Base-by-base conservation (phyloP, 1,140 invertebrate species). In the Platyscapa corneri region DNA sequence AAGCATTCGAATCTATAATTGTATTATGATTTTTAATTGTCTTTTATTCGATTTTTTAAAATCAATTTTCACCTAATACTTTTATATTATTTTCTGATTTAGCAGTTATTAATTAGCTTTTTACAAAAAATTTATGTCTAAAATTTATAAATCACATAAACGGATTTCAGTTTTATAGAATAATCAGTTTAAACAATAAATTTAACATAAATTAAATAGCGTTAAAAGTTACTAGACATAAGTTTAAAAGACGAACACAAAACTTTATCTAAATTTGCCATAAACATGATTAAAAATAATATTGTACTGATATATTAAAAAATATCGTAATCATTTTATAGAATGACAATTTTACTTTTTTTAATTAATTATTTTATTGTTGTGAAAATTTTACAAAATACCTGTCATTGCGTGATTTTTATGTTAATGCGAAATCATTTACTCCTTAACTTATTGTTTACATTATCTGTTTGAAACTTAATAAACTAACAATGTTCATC, bases 11-110 rank as follows among this genome's bases (percentile, higher is more conserved):
- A 20, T 42, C 70, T 6, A 74, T 42, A 3, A 74, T 74, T 42
- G 39, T 74, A 74, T 74, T 74, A 37, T n/a, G 70, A 74, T 74
- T 42, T 12, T 39, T 74, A 42, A 74, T 74, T 27, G 37, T 42
- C 27, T 74, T 39, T 1, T 7, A 42, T 32, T 42, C n/a, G 70
- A 74, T 74, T 42, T 27, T 27, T 3, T 10, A n/a, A 74, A 74
- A 42, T 23, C 16, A n/a, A 42, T 74, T 18, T 23, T 74, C 39
- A n/a, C 37, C 42, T 42, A 23, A n/a, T 39, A 5, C 7, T 37
- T 2, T 18, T 37, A 23, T 34, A 6, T 0, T 32, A 10, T 0
- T 34, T 67, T 67, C 34, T 32, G 7, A 34, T 67, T 16, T 30
- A 18, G 65, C 34, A 14, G 30, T 5, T 8, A 72, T 39, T 72